Evolutionary conservation across 2,113 vertebrate species (phyloP), one percentile per base, ranked within the genome.

Genomic region (Lepisosteus osseus): DNA sequence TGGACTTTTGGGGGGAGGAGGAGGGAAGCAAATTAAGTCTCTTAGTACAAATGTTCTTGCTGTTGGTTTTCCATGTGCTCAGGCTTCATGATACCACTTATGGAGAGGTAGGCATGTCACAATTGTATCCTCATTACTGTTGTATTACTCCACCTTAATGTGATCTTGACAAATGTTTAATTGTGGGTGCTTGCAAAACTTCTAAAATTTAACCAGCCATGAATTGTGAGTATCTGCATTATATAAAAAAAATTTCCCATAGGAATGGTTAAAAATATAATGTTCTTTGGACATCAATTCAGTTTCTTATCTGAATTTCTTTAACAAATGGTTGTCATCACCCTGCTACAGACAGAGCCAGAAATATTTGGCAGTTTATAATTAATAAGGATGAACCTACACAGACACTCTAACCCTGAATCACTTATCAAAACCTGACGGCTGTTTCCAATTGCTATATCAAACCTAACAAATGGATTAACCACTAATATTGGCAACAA

Each of bases 371-470:
- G 69, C 71, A 51, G 43, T 44, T 67, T 76, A 56, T 76, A 76
- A 72, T 76, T 76, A 76, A 76, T 76, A 66, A 15, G 15, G 17
- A 68, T 72, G 74, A 76, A 76, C 70, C 74, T 55, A 63, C 56
- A 15, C 45, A 63, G 69, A 54, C 57, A 69, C 72, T 68, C 65
- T 57, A 65, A 67, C 40, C 44, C 61, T 76, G 63, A 62, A 76
- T 45, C 8, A 51, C 17, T 76, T 71, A 6, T 51, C 9, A 43
- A 68, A 64, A 47, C 14, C 41, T 76, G 74, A 76, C 63, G 67
- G 67, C 12, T 59, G 57, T 14, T 15, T 13, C 56, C n/a, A n/a
- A 6, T 59, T 2, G 3, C n/a, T 59, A 11, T 13, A 59, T 12
- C 3, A 12, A 12, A n/a, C 56, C 56, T 14, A 59, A 12, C 7